Evolutionary conservation across 2,113 vertebrate species (phyloP).

Genomic region (Hemicordylus capensis): DNA sequence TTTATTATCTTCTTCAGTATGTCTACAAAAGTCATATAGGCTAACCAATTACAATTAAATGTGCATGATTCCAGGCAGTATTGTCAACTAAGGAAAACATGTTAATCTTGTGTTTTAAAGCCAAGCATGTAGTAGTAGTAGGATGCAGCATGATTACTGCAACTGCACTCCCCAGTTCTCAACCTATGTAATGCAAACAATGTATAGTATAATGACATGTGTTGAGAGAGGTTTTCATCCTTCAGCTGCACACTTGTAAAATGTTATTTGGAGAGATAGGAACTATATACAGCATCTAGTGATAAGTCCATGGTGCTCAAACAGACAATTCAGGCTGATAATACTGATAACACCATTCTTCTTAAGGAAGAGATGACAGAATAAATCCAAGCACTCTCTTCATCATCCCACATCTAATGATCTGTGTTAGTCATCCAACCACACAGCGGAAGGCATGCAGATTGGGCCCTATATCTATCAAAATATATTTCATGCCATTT

Average conservation of each 20-base stretch:
- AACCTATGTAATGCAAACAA: background rate
- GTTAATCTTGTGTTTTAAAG: constrained; percentile 51
- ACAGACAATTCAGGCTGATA: background rate
- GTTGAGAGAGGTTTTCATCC: background rate
- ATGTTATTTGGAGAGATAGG: background rate
- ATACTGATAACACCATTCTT: background rate
- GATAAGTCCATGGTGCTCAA: background rate
- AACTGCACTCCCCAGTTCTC: background rate
- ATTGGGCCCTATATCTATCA: background rate
- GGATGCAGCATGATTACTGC: constrained; percentile 1
- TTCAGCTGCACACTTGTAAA: background rate
- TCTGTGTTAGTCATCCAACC: too few species aligned
- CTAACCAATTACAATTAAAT: background rate
- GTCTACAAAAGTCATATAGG: constrained; percentile 10
- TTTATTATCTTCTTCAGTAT: background rate
- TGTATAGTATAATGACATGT: background rate
- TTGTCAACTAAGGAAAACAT: constrained; percentile 3
- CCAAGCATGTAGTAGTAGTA: constrained; percentile 26
- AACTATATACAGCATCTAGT: background rate
- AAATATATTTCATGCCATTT: background rate
- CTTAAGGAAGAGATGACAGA: background rate
- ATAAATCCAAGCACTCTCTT: background rate
- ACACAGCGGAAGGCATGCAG: background rate
- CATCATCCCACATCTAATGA: too few species aligned
- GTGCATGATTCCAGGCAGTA: background rate